Evolutionary conservation across 2,113 vertebrate species (phyloP).

Genomic region (Lepus americanus): DNA sequence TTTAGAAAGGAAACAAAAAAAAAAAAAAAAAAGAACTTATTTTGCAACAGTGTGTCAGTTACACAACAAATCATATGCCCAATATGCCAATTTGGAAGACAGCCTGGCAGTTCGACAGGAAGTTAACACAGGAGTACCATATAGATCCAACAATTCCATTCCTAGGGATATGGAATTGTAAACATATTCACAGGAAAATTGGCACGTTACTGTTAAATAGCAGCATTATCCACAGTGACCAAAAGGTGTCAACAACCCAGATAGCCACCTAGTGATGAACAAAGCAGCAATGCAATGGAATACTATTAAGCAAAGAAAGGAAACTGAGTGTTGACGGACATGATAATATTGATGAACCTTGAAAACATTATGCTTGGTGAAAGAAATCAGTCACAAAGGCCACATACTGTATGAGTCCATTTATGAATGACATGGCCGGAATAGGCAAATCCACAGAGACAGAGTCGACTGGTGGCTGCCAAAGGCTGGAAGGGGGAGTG

Average conservation of each 20-base stretch:
- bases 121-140: not conserved
- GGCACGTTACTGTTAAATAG: not conserved
- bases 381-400: not conserved
- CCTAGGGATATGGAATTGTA: not conserved
- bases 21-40: not conserved
- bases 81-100: not conserved
- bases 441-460: not conserved
- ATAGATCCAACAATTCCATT: not conserved
- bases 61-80: slow-evolving; percentile 4
- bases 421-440: not conserved
- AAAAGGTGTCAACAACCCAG: slow-evolving; percentile 40
- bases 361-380: not conserved
- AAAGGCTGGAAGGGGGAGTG: not conserved
- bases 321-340: not conserved
- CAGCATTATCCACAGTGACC: not conserved
- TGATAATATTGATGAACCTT: not conserved
- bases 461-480: not conserved
- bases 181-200: not conserved
- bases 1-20: not conserved
- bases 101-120: slow-evolving; percentile 7
- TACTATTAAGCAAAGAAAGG: slow-evolving; percentile 1
- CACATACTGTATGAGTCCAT: not conserved
- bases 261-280: not conserved
- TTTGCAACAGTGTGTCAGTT: not conserved
- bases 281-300: not conserved